Evolutionary conservation across 2,888 invertebrate species (phyloP).

Genomic region (Megamerina dolium): DNA sequence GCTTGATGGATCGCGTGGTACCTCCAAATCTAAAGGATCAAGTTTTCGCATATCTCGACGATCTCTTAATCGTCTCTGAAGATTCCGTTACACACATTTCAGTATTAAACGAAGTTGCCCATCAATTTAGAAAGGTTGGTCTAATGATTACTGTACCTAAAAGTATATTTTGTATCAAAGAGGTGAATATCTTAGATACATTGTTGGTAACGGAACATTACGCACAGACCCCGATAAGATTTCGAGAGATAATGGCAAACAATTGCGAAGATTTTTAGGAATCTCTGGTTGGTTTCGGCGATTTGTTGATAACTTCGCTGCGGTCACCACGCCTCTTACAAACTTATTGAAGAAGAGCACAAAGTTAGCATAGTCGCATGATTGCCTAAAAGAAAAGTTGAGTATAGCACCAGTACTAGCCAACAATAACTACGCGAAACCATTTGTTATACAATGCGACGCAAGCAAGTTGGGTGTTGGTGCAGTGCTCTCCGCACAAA

Average conservation of each 20-base stretch:
- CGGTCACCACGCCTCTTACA: slow-evolving; percentile 3
- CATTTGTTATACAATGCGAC: slow-evolving; percentile 17
- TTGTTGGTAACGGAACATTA: slow-evolving; percentile 5
- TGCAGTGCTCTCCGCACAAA: slow-evolving; percentile 9
- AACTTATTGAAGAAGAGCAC: slow-evolving; percentile 2
- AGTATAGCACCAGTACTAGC: slow-evolving; percentile 6
- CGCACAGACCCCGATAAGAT: slow-evolving; percentile 9
- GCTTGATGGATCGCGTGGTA: slow-evolving; percentile 9
- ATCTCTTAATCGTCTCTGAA: slow-evolving; percentile 5
- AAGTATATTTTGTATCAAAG: slow-evolving; percentile 8
- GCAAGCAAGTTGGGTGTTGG: slow-evolving; percentile 13
- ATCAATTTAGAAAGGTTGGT: slow-evolving; percentile 2
- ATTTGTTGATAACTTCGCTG: slow-evolving; percentile 4
- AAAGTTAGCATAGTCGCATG: not conserved
- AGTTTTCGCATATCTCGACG: slow-evolving; percentile 11
- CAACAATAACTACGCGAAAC: slow-evolving; percentile 7
- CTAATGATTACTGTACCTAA: slow-evolving; percentile 4
- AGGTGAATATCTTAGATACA: slow-evolving; percentile 8
- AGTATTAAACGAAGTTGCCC: slow-evolving; percentile 4
- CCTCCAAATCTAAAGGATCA: slow-evolving; percentile 8
- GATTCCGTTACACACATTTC: slow-evolving; percentile 1
- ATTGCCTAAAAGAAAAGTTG: slow-evolving; percentile 1
- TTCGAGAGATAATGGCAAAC: not conserved
- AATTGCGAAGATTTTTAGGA: slow-evolving; percentile 5
- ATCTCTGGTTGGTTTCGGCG: slow-evolving; percentile 8